Percentiles rank a stretch among this genome's conserved stretches.
Evolutionary conservation across 2,888 invertebrate genomes (phyloP).

Genomic region (Erebia epiphron): DNA sequence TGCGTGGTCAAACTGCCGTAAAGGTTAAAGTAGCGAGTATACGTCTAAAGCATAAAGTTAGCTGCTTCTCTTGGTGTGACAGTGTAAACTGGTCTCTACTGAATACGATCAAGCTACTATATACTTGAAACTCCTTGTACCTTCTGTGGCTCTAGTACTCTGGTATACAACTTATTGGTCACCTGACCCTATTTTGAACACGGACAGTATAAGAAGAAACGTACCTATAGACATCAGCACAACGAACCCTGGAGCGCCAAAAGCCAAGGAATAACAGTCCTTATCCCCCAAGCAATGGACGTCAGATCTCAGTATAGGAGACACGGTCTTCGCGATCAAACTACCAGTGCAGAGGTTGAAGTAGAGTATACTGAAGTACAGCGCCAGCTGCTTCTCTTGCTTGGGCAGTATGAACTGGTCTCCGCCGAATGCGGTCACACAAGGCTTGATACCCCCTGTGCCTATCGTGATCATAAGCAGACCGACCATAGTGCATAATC

Average conservation of each 20-base stretch:
- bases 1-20: slow-evolving; percentile 88
- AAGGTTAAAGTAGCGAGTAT: slow-evolving; percentile 88
- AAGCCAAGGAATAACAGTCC: slow-evolving; percentile 88
- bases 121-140: slow-evolving; percentile 94
- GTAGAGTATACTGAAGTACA: slow-evolving; percentile 91
- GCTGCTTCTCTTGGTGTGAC: slow-evolving; percentile 84
- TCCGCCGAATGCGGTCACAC: slow-evolving; percentile 91
- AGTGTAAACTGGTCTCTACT: slow-evolving; percentile 90
- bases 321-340: slow-evolving; percentile 87
- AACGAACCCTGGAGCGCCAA: slow-evolving; percentile 89
- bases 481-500: slow-evolving; percentile 85
- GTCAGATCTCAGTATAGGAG: slow-evolving; percentile 88
- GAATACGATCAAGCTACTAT: slow-evolving; percentile 90
- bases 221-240: slow-evolving; percentile 88
- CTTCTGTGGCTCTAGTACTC: slow-evolving; percentile 73
- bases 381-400: slow-evolving; percentile 85
- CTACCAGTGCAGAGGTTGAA: slow-evolving; percentile 86
- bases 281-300: slow-evolving; percentile 85
- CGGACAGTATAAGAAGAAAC: too few species aligned
- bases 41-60: slow-evolving; percentile 89
- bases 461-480: slow-evolving; percentile 88
- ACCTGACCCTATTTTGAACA: too few species aligned
- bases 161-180: background rate
- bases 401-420: slow-evolving; percentile 88
- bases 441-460: slow-evolving; percentile 93